These are phyloP conservation scores for Platerodrilus igneus DNA, from an alignment of 2,888 invertebrate species.

Conservation along the genomic window DNA sequence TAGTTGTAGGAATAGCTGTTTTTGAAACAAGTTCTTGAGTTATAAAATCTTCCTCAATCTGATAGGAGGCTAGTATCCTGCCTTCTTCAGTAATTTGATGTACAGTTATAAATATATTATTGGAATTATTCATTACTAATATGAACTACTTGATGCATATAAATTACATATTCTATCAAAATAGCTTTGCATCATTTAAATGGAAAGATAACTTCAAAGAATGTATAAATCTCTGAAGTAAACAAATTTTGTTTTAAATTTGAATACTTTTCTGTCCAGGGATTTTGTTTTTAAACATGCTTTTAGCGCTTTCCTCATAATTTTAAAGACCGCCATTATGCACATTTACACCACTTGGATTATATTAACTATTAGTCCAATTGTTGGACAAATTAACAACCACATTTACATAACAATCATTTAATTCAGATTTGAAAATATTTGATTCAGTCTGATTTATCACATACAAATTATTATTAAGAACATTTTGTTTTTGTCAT, in stretches of 20 bases:
- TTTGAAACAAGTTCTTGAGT: slow-evolving; percentile 37
- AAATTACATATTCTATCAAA: slow-evolving; percentile 34
- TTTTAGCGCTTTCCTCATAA: too few relatives aligned
- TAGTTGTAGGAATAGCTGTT: slow-evolving; percentile 29
- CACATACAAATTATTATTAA: too few relatives aligned
- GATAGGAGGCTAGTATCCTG: slow-evolving; percentile 31
- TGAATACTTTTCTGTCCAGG: too few relatives aligned
- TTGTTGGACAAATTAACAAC: too few relatives aligned
- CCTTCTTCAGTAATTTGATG: slow-evolving; percentile 36
- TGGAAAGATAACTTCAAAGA: slow-evolving; percentile 13
- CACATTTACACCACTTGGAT: too few relatives aligned
- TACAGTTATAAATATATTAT: slow-evolving; percentile 38
- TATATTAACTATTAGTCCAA: too few relatives aligned
- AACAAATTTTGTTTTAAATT: slow-evolving; percentile 36
- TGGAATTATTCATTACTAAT: slow-evolving; percentile 35
- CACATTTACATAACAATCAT: too few relatives aligned
- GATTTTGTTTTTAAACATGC: too few relatives aligned
- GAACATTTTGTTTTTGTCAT: too few relatives aligned
- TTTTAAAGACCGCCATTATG: too few relatives aligned
- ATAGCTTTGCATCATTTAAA: slow-evolving; percentile 37
- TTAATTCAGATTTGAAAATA: too few relatives aligned
- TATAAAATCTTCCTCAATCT: slow-evolving; percentile 37
- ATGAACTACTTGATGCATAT: slow-evolving; percentile 38
- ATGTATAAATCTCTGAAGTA: slow-evolving; percentile 9
- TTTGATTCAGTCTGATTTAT: too few relatives aligned